A percentile compares a stretch with the other conserved stretches of the same genome.
Evolutionary conservation across 2,113 vertebrate genomes (phyloP).

Genomic region (Egretta garzetta): DNA sequence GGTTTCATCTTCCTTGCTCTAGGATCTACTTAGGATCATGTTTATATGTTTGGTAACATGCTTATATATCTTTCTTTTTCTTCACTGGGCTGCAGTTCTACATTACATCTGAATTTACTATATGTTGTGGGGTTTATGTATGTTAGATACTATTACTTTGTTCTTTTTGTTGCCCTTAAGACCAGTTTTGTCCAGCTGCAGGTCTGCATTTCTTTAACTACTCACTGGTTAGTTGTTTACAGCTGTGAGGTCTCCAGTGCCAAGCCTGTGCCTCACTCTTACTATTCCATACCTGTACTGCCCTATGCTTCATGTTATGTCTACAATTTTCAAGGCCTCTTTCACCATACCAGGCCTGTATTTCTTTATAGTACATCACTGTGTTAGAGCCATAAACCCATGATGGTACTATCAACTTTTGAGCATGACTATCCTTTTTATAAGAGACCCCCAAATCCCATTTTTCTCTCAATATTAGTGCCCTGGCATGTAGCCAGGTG

Average conservation of each 20-base stretch:
- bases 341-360: not conserved
- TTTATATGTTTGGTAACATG: not conserved
- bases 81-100: not conserved
- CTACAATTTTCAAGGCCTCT: not conserved
- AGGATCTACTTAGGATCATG: not conserved
- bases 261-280: not conserved
- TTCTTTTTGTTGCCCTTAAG: not conserved
- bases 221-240: not conserved
- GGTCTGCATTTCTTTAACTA: not conserved
- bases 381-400: not conserved
- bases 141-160: not conserved
- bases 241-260: not conserved
- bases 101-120: not conserved
- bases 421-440: not conserved
- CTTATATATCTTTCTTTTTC: not conserved
- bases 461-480: not conserved
- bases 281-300: not conserved
- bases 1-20: not conserved
- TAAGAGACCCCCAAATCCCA: not conserved
- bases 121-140: fast-evolving
- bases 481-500: not conserved
- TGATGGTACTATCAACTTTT: not conserved
- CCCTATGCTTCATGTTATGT: not conserved
- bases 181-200: not conserved
- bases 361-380: not conserved